Percentiles rank a stretch among this genome's conserved stretches.
phyloP scores from a whole-genome alignment of 2,888 invertebrate genomes.

The Stenodera caucasica region DNA sequence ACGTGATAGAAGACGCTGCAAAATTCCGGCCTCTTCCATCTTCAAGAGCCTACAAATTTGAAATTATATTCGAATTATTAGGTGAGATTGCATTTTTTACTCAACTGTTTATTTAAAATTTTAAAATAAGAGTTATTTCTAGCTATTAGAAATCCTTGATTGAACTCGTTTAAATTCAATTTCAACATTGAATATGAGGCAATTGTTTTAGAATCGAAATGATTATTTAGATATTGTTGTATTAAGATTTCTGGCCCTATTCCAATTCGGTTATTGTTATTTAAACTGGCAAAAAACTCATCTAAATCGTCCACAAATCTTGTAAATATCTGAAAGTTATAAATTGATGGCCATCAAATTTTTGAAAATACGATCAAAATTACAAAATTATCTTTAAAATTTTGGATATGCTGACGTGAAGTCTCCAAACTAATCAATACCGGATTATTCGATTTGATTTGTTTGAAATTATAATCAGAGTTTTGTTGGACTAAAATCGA shows the following conservation, averaged over 20 bases:
- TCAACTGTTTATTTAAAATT: conserved; percentile 35
- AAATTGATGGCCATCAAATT: too few relatives aligned
- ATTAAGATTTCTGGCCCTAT: conserved; percentile 37
- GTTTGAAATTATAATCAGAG: conserved; percentile 25
- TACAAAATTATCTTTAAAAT: conserved; percentile 21
- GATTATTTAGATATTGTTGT: conserved; percentile 34
- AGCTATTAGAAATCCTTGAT: conserved; percentile 24
- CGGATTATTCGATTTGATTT: conserved; percentile 14
- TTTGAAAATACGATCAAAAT: neutral
- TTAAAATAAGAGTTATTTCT: conserved; percentile 32
- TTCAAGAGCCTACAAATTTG: conserved; percentile 27
- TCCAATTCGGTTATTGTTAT: conserved; percentile 38
- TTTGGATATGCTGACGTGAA: conserved; percentile 12
- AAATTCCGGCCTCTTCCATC: conserved; percentile 30
- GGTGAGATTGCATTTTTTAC: neutral
- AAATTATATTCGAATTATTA: neutral
- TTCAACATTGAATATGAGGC: conserved; percentile 21
- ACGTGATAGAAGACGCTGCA: conserved; percentile 26
- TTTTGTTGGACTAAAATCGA: conserved; percentile 45
- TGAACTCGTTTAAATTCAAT: conserved; percentile 20
- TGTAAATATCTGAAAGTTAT: conserved; percentile 25
- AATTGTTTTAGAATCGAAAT: conserved; percentile 21
- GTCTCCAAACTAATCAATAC: conserved; percentile 20
- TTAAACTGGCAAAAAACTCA: conserved; percentile 34
- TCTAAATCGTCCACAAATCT: conserved; percentile 28